phyloP scores from a whole-genome alignment of 2,888 invertebrate genomes.

The Siphonodentalium dalli region DNA sequence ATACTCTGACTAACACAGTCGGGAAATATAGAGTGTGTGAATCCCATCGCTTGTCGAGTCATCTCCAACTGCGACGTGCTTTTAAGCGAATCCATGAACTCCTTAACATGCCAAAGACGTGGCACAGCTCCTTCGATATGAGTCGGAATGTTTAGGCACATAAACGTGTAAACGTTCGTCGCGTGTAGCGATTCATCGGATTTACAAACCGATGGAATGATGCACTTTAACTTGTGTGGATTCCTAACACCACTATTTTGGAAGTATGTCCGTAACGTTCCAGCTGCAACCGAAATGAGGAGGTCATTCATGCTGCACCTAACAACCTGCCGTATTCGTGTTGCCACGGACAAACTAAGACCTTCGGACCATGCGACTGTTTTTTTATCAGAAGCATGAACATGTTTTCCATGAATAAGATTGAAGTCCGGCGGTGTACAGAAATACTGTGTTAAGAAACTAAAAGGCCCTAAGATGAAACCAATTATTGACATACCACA shows the following conservation, averaged over 20 bases:
- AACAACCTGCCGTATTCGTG: constrained; percentile 69
- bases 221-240: constrained; percentile 68
- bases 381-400: constrained; percentile 53
- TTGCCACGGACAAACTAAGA: constrained; percentile 63
- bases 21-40: constrained; percentile 65
- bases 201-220: constrained; percentile 54
- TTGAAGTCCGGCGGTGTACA: constrained; percentile 66
- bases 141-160: constrained; percentile 66
- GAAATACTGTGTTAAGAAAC: constrained; percentile 67
- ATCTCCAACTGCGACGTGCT: constrained; percentile 68
- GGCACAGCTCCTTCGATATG: constrained; percentile 71
- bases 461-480: constrained; percentile 67
- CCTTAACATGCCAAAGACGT: constrained; percentile 70
- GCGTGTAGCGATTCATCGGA: constrained; percentile 19
- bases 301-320: constrained; percentile 69
- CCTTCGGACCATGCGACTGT: constrained; percentile 68
- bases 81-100: constrained; percentile 67
- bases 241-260: constrained; percentile 67
- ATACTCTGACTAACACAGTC: constrained; percentile 51
- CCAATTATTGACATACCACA: constrained; percentile 59
- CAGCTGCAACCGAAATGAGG: constrained; percentile 68
- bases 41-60: constrained; percentile 67
- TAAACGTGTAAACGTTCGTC: constrained; percentile 45
- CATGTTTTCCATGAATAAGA: constrained; percentile 60
- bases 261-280: constrained; percentile 67